Base-by-base conservation (phyloP, 1,140 invertebrate species). In the Wiebesia pumilae region DNA sequence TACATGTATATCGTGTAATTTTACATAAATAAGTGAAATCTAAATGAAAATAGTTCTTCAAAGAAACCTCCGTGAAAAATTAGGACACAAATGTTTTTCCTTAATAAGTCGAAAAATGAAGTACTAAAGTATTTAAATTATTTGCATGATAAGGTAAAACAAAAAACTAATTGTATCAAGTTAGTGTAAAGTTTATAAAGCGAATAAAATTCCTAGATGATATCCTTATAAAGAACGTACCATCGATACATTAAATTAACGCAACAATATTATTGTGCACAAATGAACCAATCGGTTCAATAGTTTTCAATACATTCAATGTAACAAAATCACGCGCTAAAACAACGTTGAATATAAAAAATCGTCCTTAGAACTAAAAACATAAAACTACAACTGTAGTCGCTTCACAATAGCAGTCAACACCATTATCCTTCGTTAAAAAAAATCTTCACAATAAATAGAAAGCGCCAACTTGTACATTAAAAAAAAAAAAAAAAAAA, bases 371-470 rank as follows among this genome's bases (percentile, higher is more conserved):
- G 1, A n/a, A 27, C 27, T n/a, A 78, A 30, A 79, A 58, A 79
- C 0, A 7, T 35, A 62, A 58, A 24, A 58, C 51, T 78, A 24
- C 6, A 30, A 27, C 16, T 58, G 12, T 10, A 21, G 16, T 58
- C 51, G 14, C 51, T 38, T 38, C 14, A 35, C 9, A 40, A 3
- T 30, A 0, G 19, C 14, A 40, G 16, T 62, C 21, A 19, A 35
- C 54, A 62, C 71, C 9, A 62, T 40, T 24, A 75, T 62, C 83
- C n/a, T 40, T 78, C 47, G 14, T 77, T 40, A 38, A 24, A 65
- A 30, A 58, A 77, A n/a, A n/a, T n/a, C 40, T 47, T 30, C 38
- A 84, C 30, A 84, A 84, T 79, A 79, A 84, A 85, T 81, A 81
- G 38, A 58, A 80, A 81, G 73, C 19, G 19, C 81, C 51, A n/a